Conservation (phyloP, 1,140 invertebrate genomes). For the Hormaphis cornu region DNA sequence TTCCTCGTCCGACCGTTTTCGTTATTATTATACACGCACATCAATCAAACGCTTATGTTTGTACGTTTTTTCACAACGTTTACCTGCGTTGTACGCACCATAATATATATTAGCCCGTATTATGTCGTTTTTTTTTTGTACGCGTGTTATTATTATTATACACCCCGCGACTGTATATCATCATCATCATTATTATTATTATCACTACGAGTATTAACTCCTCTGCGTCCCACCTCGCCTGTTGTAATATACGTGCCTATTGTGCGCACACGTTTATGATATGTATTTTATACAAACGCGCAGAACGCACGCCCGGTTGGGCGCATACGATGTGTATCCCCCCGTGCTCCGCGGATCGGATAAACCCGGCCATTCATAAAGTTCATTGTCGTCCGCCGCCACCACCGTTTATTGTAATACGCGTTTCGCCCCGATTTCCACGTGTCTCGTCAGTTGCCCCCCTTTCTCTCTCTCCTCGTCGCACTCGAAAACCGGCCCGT, state of each 20-base stretch:
- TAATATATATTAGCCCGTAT: constrained; percentile 30
- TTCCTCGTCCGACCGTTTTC: constrained; percentile 15
- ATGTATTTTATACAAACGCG: no score
- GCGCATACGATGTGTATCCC: no score
- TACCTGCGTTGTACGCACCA: constrained; percentile 14
- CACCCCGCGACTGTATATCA: constrained; percentile 22
- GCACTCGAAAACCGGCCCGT: not conserved
- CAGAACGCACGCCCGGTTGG: no score
- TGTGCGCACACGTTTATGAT: no score
- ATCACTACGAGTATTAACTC: constrained; percentile 27
- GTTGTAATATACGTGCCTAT: not conserved
- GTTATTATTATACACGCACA: constrained; percentile 30
- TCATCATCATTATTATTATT: constrained; percentile 11
- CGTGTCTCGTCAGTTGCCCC: no score
- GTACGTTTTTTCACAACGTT: constrained; percentile 27
- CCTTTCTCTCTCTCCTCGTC: not conserved
- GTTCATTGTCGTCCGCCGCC: constrained; percentile 5
- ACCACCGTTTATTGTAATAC: not conserved
- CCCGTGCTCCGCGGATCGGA: constrained; percentile 18
- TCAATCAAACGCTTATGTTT: constrained; percentile 32
- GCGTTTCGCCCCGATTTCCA: not conserved
- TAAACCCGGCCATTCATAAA: constrained; percentile 10
- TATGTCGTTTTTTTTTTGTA: constrained; percentile 28
- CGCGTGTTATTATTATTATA: no score
- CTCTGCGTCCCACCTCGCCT: not conserved